Base-by-base conservation (phyloP, 2,888 invertebrate species). In the Sesamia inferens region DNA sequence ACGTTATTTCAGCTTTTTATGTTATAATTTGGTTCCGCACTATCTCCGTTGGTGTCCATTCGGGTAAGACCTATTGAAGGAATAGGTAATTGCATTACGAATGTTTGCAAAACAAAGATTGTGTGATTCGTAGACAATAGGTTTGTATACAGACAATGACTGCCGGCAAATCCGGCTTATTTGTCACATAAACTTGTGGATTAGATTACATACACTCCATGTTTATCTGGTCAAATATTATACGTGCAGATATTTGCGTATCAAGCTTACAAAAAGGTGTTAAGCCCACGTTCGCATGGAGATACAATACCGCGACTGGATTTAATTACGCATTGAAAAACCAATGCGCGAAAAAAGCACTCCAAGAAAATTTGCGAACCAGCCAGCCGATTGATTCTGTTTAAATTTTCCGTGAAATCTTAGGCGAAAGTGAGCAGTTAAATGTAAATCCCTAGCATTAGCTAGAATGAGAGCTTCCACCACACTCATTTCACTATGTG, bases 71-170 rank as follows among this genome's bases (percentile, higher is more conserved):
- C 86, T 86, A 59, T 61, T 62, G 55, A 61, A 62, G 39, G 61
- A 70, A 78, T 64, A 22, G 59, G 11, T 39, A 31, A 62, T 68
- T 76, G 76, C 54, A 64, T 64, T 66, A 71, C 57, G 73, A 58
- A 76, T 86, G 87, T 88, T 86, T 88, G 86, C 87, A 88, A 88
- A 88, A 88, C 86, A 84, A 68, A 55, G 79, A 83, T 74, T 72
- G 78, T 76, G 76, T 61, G 74, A 16, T 68, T 69, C 0, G 51
- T 39, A 70, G 68, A 83, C 73, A 81, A 80, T 80, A 72, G 48
- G 59, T 58, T 14, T 63, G 63, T 74, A 58, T 72, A 67, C 71
- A 48, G 68, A 68, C 73, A 58, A 61, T 48, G 54, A 68, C 42
- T 67, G 51, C 19, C 44, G 62, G 11, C 42, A 62, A 39, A 68